Evolutionary conservation across 2,888 invertebrate species (phyloP).

Genomic region (Gonocerus acuteangulatus): DNA sequence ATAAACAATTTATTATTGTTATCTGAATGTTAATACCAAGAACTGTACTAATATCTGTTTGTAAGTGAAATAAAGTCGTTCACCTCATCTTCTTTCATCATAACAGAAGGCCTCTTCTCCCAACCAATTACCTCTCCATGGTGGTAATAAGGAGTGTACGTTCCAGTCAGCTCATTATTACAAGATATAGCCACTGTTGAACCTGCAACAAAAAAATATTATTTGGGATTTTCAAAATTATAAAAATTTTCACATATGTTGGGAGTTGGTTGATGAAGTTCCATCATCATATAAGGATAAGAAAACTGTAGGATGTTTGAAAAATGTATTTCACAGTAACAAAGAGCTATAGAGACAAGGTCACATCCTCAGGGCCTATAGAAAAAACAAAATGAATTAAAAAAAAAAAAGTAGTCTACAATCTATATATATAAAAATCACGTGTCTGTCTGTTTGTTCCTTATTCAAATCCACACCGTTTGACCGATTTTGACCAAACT

Average conservation of each 20-base stretch:
- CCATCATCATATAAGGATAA: too few relatives aligned
- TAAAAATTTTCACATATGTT: too few relatives aligned
- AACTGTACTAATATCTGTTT: not conserved
- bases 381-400: too few relatives aligned
- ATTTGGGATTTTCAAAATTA: not conserved
- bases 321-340: not conserved
- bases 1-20: not conserved
- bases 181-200: constrained; percentile 30
- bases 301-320: not conserved
- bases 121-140: constrained; percentile 41
- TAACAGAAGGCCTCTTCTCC: constrained; percentile 33
- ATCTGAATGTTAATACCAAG: not conserved
- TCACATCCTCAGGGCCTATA: too few relatives aligned
- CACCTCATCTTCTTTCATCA: constrained; percentile 31
- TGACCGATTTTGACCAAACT: too few relatives aligned
- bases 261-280: too few relatives aligned
- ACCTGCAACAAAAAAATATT: constrained; percentile 6
- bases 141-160: constrained; percentile 43
- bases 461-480: too few relatives aligned
- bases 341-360: too few relatives aligned
- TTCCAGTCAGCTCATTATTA: constrained; percentile 39
- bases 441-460: too few relatives aligned
- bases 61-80: not conserved
- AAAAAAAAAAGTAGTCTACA: too few relatives aligned
- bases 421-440: too few relatives aligned